Evolutionary conservation across 2,797 vertebrate genomes (phyloP).

Genomic region (Enteromius paludinosus): DNA sequence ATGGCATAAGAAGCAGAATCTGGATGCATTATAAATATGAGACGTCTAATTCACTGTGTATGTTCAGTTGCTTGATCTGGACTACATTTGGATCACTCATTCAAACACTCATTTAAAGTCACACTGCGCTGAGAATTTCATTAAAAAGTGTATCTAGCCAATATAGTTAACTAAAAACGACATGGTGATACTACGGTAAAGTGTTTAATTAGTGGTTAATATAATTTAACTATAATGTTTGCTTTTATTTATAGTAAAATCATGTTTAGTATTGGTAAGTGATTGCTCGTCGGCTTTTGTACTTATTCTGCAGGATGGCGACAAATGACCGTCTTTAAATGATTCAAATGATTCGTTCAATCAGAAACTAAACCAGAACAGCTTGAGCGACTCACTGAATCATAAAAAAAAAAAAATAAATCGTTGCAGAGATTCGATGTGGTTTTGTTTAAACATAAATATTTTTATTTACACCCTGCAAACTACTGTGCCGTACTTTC

Average conservation of each 20-base stretch:
- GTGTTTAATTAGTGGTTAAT: no score
- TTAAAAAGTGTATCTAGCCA: no score
- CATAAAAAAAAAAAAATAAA: neutral
- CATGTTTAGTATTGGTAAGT: neutral
- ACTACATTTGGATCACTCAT: neutral
- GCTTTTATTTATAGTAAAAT: neutral
- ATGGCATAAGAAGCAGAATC: neutral
- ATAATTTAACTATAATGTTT: neutral
- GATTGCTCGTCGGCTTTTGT: neutral
- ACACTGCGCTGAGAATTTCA: no score
- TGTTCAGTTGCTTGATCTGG: neutral
- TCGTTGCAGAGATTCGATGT: neutral
- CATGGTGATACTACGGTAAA: no score
- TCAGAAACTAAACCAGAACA: neutral
- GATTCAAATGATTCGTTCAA: neutral
- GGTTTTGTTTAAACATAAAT: neutral
- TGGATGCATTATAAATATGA: neutral
- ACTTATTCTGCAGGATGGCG: neutral
- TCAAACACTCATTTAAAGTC: neutral
- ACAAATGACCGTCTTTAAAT: neutral
- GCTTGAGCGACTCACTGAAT: neutral
- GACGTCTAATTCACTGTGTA: neutral
- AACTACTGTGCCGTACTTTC: neutral
- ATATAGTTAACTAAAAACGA: no score
- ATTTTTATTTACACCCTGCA: neutral